Base-by-base conservation (phyloP, 2,113 vertebrate species). In the Cinclus cinclus region DNA sequence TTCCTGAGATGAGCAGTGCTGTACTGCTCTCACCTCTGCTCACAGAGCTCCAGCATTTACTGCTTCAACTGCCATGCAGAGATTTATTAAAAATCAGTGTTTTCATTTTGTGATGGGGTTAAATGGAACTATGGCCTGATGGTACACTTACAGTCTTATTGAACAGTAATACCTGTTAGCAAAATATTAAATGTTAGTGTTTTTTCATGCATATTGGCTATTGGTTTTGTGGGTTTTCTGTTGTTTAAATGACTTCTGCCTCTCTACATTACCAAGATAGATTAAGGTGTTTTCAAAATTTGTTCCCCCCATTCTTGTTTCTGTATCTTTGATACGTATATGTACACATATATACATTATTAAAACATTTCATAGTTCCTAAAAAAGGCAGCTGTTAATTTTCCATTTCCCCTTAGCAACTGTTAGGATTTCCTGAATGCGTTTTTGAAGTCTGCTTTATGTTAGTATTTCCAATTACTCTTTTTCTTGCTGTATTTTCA, bases 271-370 rank as follows among this genome's bases (percentile, higher is more conserved):
- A 39, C 27, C 18, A 60, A 42, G 17, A 33, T 3, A 41, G 11
- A 27, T 30, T 27, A 55, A 49, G 10, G 5, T 22, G 4, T n/a
- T 53, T 68, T 55, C 14, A 18, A 37, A 4, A 31, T 42, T 52
- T 13, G 1, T 7, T 2, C 0, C 2, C 4, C 6, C 0, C 2
- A 4, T 62, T 65, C 19, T 71, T 86, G 15, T 46, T 9, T 76
- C 20, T 67, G 2, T 30, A 16, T 63, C 37, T 56, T 27, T 28
- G 8, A 31, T 3, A 52, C 5, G 33, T 27, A 9, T 22, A 37
- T 2, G 8, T 3, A 10, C 3, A 41, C 3, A 33, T 3, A 13
- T 4, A 18, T 19, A 4, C 2, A 3, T 31, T n/a, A 8, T 6
- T 46, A 41, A 65, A 56, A 14, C 3, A 10, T 56, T 37, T 27